phyloP scores from a whole-genome alignment of 2,113 vertebrate genomes.

The Seriola quinqueradiata region DNA sequence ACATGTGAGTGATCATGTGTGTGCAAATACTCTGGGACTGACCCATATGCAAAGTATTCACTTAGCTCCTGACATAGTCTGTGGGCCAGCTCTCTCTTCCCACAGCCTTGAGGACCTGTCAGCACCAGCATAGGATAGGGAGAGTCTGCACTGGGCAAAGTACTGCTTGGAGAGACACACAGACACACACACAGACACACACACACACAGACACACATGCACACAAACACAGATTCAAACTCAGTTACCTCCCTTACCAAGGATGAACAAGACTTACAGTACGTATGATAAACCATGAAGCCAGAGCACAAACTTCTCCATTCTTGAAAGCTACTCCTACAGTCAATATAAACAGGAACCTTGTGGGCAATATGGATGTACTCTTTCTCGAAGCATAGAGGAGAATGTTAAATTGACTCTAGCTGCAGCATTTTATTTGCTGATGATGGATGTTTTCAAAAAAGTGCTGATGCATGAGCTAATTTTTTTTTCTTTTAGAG shows the following conservation, averaged over 20 bases:
- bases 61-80: conserved; percentile 90
- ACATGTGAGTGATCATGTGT: conserved; percentile 3
- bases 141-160: conserved; percentile 83
- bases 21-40: conserved; percentile 65
- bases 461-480: conserved; percentile 62
- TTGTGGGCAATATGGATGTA: conserved; percentile 52
- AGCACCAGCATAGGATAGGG: conserved; percentile 94
- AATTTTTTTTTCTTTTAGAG: conserved; percentile 43
- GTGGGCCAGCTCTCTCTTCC: conserved; percentile 90
- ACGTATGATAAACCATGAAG: conserved; percentile 23
- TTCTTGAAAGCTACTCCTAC: conserved; percentile 20
- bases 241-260: conserved; percentile 1
- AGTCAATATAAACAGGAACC: conserved; percentile 48
- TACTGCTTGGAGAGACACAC: conserved; percentile 78
- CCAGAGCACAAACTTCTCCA: conserved; percentile 9
- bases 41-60: conserved; percentile 91
- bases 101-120: conserved; percentile 89
- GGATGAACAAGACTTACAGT: conserved; percentile 4
- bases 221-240: not conserved
- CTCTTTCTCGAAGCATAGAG: conserved; percentile 42
- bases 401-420: conserved; percentile 57
- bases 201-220: not conserved
- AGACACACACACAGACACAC: conserved; percentile 15
- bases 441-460: conserved; percentile 64
- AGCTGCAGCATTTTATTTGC: conserved; percentile 68